Percentiles rank a stretch among this genome's conserved stretches.
Conservation (phyloP, 2,888 invertebrate genomes). For the Phymatocera aterrima region DNA sequence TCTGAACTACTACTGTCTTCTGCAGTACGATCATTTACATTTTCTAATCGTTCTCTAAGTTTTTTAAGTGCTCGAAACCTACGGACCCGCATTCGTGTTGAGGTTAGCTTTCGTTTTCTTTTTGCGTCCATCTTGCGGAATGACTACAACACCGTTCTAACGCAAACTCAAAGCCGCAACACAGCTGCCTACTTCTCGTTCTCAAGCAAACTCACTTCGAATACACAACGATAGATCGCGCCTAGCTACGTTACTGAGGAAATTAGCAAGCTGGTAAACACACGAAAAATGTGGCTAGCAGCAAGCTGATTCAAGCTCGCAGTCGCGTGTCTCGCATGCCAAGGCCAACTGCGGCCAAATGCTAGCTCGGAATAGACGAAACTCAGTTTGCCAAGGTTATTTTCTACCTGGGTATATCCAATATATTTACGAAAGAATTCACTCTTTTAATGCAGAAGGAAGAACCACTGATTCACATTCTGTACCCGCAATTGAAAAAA, state of each 20-base stretch:
- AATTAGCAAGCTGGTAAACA: not conserved
- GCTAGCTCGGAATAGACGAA: conserved; percentile 12
- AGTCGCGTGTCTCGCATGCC: conserved; percentile 4
- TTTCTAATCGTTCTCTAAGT: not conserved
- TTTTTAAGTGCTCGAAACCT: conserved; percentile 15
- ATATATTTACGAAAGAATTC: conserved; percentile 41
- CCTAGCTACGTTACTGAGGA: not conserved
- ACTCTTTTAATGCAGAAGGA: too few species aligned
- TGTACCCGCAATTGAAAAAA: conserved; percentile 20
- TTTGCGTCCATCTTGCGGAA: not conserved
- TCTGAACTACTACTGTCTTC: not conserved
- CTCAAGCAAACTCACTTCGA: not conserved
- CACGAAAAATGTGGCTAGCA: conserved; percentile 18
- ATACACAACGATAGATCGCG: conserved; percentile 10
- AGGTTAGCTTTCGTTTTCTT: conserved; percentile 12
- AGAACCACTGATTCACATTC: conserved; percentile 47
- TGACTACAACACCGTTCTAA: not conserved
- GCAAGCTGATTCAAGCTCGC: conserved; percentile 17
- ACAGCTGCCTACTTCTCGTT: not conserved
- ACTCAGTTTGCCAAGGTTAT: conserved; percentile 3
- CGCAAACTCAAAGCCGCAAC: not conserved
- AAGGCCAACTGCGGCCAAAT: not conserved
- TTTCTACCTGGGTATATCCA: not conserved
- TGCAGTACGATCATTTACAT: not conserved
- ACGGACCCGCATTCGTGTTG: not conserved